These are phyloP conservation scores for Phortica okadai DNA, from an alignment of 2,888 invertebrate species.

Conservation along the genomic window DNA sequence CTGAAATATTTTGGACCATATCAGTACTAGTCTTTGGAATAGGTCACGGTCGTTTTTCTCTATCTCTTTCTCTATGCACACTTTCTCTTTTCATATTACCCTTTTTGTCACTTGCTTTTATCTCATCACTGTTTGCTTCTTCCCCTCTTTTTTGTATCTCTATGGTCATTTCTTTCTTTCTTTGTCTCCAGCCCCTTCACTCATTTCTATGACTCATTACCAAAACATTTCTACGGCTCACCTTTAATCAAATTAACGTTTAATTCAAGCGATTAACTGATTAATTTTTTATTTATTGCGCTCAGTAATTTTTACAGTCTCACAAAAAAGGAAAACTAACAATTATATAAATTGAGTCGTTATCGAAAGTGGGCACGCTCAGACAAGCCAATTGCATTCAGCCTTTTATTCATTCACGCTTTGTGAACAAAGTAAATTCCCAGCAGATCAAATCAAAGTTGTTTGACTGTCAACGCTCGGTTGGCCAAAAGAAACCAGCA, in stretches of 20 bases:
- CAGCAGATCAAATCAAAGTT: conserved; percentile 48
- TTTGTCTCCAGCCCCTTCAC: background rate
- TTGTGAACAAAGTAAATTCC: conserved; percentile 33
- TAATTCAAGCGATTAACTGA: background rate
- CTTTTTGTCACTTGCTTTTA: too few species aligned
- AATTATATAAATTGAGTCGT: background rate
- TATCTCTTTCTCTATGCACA: too few species aligned
- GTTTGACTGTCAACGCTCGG: background rate
- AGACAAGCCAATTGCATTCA: background rate
- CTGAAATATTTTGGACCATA: background rate
- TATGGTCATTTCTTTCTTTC: too few species aligned
- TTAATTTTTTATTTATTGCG: background rate
- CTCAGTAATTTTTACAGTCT: background rate
- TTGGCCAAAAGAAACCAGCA: conserved; percentile 27
- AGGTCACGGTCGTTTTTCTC: background rate
- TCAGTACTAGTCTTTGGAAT: background rate
- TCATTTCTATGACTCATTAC: background rate
- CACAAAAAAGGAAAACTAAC: background rate
- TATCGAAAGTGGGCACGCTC: background rate
- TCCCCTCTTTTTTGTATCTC: too few species aligned
- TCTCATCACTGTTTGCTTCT: too few species aligned
- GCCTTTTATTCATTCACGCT: conserved; percentile 38
- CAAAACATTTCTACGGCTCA: background rate
- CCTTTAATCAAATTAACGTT: background rate
- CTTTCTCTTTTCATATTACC: too few species aligned